Conservation (phyloP, 2,113 vertebrate genomes). For the Haplochromis burtoni region DNA sequence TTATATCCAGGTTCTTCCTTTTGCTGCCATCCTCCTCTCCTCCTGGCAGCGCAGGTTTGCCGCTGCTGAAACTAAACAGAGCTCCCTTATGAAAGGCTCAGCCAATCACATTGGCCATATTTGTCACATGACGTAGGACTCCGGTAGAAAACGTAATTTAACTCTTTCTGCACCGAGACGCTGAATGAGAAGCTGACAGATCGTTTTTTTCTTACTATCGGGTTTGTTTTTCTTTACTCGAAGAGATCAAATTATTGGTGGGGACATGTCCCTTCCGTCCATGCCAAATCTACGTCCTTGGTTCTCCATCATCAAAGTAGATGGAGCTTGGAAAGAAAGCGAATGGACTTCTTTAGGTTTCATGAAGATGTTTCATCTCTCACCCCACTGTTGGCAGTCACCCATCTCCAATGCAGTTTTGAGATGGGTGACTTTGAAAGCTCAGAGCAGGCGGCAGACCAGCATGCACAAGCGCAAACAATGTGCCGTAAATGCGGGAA, state of each 20-base stretch:
- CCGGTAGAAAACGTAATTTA: rapidly evolving
- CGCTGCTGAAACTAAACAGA: no score
- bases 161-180: rapidly evolving
- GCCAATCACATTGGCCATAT: no score
- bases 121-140: no score
- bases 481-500: neutral
- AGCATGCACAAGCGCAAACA: neutral
- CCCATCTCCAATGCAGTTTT: neutral
- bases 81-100: no score
- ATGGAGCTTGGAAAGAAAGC: neutral
- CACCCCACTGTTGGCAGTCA: neutral
- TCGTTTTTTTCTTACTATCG: rapidly evolving
- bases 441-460: neutral
- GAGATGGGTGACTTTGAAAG: neutral
- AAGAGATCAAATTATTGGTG: no score
- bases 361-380: neutral
- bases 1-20: no score
- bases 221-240: no score
- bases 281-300: no score
- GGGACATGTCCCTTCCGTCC: no score
- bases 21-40: rapidly evolving
- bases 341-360: neutral
- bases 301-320: neutral
- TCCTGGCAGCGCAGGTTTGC: no score
- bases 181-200: no score